phyloP scores from a whole-genome alignment of 1,140 invertebrate species.

The Hermetia illucens region DNA sequence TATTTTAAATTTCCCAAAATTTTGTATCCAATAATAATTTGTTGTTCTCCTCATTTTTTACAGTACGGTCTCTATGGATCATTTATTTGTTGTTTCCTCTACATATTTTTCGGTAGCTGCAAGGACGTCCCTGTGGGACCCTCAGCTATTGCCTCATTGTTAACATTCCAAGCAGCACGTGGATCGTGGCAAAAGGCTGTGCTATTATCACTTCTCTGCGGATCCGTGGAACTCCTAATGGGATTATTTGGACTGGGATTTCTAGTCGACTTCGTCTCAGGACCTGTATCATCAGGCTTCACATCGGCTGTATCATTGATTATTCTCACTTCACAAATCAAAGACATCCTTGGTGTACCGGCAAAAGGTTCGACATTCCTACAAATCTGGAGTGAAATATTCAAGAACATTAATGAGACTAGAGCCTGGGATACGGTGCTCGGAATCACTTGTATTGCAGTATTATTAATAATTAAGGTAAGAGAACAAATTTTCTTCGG shows the following conservation, averaged over 20 bases:
- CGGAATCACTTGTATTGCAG: conserved; percentile 53
- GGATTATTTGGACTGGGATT: conserved; percentile 80
- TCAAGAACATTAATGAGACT: conserved; percentile 42
- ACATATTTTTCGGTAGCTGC: conserved; percentile 79
- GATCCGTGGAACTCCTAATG: conserved; percentile 69
- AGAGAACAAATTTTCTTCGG: conserved; percentile 12
- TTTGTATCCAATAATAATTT: conserved; percentile 7
- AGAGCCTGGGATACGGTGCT: conserved; percentile 51
- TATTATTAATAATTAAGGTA: conserved; percentile 56
- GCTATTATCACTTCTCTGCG: conserved; percentile 62
- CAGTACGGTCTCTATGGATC: conserved; percentile 84
- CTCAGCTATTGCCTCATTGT: conserved; percentile 67
- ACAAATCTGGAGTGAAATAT: conserved; percentile 53
- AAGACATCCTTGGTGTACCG: conserved; percentile 64
- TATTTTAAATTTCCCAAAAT: not conserved
- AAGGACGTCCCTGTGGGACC: conserved; percentile 81
- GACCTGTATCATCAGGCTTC: conserved; percentile 84
- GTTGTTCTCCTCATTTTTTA: no score
- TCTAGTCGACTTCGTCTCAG: conserved; percentile 85
- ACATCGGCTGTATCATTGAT: conserved; percentile 85
- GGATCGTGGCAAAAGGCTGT: conserved; percentile 63
- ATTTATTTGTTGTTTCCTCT: conserved; percentile 81
- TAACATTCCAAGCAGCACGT: conserved; percentile 61
- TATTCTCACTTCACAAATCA: conserved; percentile 78
- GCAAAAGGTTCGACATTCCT: conserved; percentile 59